These are phyloP conservation scores for Rhea pennata DNA, from an alignment of 2,113 vertebrate genomes.

Conservation along the genomic window DNA sequence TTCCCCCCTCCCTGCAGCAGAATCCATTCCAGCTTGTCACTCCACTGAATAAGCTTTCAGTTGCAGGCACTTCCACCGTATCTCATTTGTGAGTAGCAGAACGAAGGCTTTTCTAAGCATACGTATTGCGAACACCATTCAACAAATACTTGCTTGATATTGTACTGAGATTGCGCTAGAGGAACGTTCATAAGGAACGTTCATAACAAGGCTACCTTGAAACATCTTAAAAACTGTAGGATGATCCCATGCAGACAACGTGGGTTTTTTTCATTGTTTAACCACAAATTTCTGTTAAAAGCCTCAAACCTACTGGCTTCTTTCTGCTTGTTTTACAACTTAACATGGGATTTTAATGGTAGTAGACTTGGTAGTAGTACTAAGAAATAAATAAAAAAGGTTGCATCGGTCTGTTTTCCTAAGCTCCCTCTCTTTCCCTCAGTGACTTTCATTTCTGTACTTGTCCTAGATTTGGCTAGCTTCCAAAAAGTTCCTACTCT, in stretches of 20 bases:
- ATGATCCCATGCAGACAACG: neutral
- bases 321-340: neutral
- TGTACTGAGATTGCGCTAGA: accelerated
- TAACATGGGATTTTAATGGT: neutral
- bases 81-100: neutral
- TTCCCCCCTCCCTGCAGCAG: too few species aligned
- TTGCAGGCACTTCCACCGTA: too few species aligned
- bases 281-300: neutral
- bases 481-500: neutral
- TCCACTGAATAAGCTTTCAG: too few species aligned
- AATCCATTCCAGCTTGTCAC: neutral
- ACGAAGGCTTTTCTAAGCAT: accelerated
- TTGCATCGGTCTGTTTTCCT: neutral
- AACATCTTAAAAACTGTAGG: neutral
- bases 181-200: neutral
- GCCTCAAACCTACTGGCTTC: neutral
- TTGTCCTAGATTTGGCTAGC: neutral
- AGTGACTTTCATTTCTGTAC: accelerated
- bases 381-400: neutral
- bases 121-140: accelerated
- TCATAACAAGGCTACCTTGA: neutral
- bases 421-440: neutral
- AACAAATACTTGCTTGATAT: accelerated
- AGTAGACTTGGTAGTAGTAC: neutral
- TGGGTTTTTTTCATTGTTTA: neutral